Evolutionary conservation across 2,888 invertebrate species (phyloP).

Genomic region (Drepana falcataria): DNA sequence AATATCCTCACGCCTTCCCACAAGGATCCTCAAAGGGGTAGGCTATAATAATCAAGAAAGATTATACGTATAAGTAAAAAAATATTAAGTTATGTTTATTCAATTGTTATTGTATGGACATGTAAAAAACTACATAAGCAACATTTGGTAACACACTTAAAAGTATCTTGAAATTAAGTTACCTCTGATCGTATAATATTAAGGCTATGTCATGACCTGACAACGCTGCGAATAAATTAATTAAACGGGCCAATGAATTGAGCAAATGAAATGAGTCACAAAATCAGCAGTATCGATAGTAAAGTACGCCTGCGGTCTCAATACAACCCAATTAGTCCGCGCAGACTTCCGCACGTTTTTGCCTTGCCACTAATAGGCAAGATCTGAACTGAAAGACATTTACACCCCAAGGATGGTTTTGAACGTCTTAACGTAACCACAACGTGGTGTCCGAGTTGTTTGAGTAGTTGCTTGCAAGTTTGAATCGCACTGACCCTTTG

Average conservation of each 20-base stretch:
- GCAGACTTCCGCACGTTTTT: slow-evolving; percentile 73
- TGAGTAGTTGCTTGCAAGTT: too few relatives aligned
- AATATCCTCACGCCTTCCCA: too few relatives aligned
- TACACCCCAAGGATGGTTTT: slow-evolving; percentile 21
- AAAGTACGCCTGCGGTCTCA: slow-evolving; percentile 51
- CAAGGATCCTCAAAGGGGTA: too few relatives aligned
- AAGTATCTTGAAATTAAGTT: too few relatives aligned
- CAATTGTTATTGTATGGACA: too few relatives aligned
- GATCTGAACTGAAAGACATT: slow-evolving; percentile 48
- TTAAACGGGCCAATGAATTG: slow-evolving; percentile 25
- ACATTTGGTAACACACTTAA: too few relatives aligned
- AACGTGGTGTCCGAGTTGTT: too few relatives aligned
- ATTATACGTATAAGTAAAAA: too few relatives aligned
- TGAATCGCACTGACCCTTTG: too few relatives aligned
- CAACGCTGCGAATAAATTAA: slow-evolving; percentile 10
- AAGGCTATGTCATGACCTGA: neutral
- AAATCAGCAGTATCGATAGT: slow-evolving; percentile 44
- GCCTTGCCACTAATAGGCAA: slow-evolving; percentile 67
- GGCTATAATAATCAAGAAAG: too few relatives aligned
- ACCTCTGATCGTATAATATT: neutral
- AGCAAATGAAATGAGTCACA: slow-evolving; percentile 26
- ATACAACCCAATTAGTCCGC: slow-evolving; percentile 68
- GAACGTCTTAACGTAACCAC: neutral
- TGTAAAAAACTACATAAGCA: too few relatives aligned
- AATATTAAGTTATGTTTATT: too few relatives aligned